Evolutionary conservation across 2,113 vertebrate genomes (phyloP).

Genomic region (Cavia porcellus): DNA sequence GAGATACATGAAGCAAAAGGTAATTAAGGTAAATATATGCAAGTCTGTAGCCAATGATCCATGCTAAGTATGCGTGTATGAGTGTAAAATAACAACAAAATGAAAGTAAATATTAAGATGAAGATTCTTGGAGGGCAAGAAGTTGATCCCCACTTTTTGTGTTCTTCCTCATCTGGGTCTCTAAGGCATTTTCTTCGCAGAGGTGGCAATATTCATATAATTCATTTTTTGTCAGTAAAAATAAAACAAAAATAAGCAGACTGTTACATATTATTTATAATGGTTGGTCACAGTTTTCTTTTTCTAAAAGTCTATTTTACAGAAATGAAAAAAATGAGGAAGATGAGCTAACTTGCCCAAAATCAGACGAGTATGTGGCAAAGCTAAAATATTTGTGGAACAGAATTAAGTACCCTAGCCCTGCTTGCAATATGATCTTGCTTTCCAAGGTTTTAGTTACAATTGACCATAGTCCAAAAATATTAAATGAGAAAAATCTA

Average conservation of each 20-base stretch:
- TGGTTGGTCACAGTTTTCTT: neutral
- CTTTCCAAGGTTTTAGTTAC: neutral
- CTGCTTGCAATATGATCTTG: neutral
- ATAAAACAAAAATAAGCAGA: neutral
- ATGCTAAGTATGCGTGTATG: neutral
- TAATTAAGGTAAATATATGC: slow-evolving; percentile 66
- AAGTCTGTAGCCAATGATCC: slow-evolving; percentile 35
- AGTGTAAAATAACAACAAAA: slow-evolving; percentile 54
- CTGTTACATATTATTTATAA: slow-evolving; percentile 46
- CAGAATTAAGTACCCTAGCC: neutral
- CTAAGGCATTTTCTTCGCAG: slow-evolving; percentile 15
- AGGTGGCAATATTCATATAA: slow-evolving; percentile 41
- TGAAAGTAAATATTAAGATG: slow-evolving; percentile 27
- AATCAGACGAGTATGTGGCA: neutral
- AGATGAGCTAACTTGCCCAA: neutral
- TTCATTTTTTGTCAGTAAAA: slow-evolving; percentile 24
- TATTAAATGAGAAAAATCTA: slow-evolving; percentile 25
- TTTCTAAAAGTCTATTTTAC: slow-evolving; percentile 48
- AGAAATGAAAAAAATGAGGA: neutral
- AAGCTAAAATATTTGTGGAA: neutral
- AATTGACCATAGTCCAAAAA: neutral
- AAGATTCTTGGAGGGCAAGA: neutral
- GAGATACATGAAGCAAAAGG: slow-evolving; percentile 58
- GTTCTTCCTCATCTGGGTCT: slow-evolving; percentile 35
- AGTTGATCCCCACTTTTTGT: neutral